Percentiles rank a stretch among this genome's conserved stretches.
Evolutionary conservation across 2,113 vertebrate genomes (phyloP).

Genomic region (Eubucco bourcierii): DNA sequence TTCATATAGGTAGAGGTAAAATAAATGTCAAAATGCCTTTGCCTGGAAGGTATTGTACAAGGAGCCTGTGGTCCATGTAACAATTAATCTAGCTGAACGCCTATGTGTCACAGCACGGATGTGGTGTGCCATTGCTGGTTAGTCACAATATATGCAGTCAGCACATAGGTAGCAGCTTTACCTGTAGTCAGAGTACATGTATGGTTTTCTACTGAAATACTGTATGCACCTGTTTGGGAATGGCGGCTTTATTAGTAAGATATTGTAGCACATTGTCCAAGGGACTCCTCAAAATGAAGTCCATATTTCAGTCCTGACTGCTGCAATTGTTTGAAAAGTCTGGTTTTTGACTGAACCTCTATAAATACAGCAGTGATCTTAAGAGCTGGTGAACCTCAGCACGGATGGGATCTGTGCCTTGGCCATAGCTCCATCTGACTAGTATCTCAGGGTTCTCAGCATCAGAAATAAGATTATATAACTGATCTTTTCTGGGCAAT

Average conservation of each 20-base stretch:
- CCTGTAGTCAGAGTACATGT: neutral
- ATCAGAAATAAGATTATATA: neutral
- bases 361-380: neutral
- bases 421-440: neutral
- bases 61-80: neutral
- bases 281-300: neutral
- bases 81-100: neutral
- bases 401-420: accelerated
- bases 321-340: neutral
- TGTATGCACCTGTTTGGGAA: neutral
- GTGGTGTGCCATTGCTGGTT: neutral
- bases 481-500: neutral
- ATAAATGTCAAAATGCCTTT: neutral
- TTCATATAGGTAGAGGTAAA: neutral
- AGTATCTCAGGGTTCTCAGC: accelerated
- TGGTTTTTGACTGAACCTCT: neutral
- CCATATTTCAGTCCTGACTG: neutral
- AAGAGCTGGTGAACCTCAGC: neutral
- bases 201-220: neutral
- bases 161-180: neutral
- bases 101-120: neutral
- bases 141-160: neutral
- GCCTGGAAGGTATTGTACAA: neutral
- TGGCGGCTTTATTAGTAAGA: neutral
- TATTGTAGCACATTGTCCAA: neutral